phyloP scores from a whole-genome alignment of 2,113 vertebrate species.

The Numida meleagris region DNA sequence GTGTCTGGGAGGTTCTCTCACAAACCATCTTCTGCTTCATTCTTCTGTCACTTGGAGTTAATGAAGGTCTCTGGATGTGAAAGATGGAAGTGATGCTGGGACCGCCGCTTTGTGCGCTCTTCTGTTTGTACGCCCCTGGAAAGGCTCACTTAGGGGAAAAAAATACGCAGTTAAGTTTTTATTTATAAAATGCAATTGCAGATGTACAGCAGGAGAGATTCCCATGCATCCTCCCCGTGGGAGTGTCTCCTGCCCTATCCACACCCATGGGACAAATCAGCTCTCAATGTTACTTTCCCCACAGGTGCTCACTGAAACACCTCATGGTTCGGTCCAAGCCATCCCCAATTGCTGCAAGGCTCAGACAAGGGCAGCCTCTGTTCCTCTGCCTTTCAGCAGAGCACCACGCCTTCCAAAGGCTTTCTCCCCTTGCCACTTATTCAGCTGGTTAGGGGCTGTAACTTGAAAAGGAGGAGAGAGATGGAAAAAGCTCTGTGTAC shows the following conservation, averaged over 20 bases:
- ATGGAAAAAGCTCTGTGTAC: neutral
- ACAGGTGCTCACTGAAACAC: neutral
- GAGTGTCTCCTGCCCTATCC: neutral
- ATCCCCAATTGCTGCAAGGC: neutral
- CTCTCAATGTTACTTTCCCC: neutral
- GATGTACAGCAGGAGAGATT: neutral
- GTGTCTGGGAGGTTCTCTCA: neutral
- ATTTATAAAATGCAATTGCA: neutral
- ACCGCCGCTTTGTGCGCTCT: neutral
- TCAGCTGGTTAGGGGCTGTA: neutral
- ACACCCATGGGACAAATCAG: neutral
- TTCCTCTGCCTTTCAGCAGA: neutral
- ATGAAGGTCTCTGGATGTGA: neutral
- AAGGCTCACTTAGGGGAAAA: fast-evolving
- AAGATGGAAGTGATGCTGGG: fast-evolving
- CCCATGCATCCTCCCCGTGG: too few relatives aligned
- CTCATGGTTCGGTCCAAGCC: neutral
- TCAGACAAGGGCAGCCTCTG: neutral
- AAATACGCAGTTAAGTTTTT: fast-evolving
- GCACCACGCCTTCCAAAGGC: neutral
- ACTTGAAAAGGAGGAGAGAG: neutral
- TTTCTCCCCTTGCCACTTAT: neutral
- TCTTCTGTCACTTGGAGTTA: neutral
- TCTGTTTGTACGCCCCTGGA: neutral
- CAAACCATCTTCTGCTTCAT: neutral